Evolutionary conservation across 2,888 invertebrate species (phyloP).

Genomic region (Lydus trimaculatus): DNA sequence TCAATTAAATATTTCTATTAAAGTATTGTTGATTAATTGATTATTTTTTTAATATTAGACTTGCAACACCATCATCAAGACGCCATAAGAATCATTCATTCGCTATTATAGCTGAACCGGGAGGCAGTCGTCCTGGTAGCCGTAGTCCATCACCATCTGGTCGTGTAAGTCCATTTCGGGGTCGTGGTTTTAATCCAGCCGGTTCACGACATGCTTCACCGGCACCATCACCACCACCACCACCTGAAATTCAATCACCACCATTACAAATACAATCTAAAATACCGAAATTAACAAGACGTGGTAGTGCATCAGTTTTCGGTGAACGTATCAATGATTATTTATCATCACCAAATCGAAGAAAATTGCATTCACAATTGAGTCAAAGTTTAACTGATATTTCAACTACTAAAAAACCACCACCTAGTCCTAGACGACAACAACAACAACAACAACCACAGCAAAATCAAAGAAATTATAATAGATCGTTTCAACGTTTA

Average conservation of each 20-base stretch:
- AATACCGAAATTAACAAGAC: slow-evolving; percentile 48
- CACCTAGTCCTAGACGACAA: slow-evolving; percentile 44
- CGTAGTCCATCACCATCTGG: slow-evolving; percentile 56
- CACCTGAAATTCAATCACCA: slow-evolving; percentile 39
- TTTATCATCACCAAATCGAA: slow-evolving; percentile 39
- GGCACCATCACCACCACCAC: slow-evolving; percentile 54
- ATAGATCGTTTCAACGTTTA: slow-evolving; percentile 22
- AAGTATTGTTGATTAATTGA: not conserved
- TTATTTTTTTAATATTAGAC: slow-evolving; percentile 31
- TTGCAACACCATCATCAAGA: slow-evolving; percentile 47
- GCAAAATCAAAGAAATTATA: not conserved
- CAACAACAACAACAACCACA: not conserved
- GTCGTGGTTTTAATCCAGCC: slow-evolving; percentile 58
- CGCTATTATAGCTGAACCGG: slow-evolving; percentile 57
- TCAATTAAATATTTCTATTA: not conserved
- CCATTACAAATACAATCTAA: slow-evolving; percentile 37
- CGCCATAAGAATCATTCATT: slow-evolving; percentile 56
- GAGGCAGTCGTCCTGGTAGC: slow-evolving; percentile 47
- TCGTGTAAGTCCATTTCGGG: slow-evolving; percentile 59
- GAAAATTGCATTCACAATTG: slow-evolving; percentile 47
- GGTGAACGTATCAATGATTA: slow-evolving; percentile 50
- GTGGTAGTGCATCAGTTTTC: slow-evolving; percentile 45
- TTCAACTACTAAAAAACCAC: slow-evolving; percentile 44
- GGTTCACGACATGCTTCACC: slow-evolving; percentile 59
- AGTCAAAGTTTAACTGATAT: slow-evolving; percentile 56